Conservation (phyloP, 2,797 vertebrate species). For the Taeniopygia guttata region DNA sequence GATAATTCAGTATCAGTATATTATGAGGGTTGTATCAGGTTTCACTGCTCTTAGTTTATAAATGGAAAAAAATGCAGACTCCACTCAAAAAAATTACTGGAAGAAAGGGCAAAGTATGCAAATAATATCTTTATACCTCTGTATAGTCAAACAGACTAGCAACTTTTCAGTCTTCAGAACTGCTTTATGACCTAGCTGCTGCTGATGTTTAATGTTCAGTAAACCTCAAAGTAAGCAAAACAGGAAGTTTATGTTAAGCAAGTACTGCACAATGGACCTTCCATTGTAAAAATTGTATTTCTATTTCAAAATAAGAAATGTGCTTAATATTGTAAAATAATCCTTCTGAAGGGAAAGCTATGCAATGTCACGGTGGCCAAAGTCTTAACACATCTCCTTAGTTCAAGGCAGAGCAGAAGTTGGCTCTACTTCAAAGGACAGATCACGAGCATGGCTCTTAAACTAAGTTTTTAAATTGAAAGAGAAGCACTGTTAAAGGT, state of each 20-base stretch:
- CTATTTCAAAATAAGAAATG: not conserved
- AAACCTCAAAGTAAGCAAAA: not conserved
- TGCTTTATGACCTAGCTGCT: not conserved
- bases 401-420: not conserved
- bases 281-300: not conserved
- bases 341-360: not conserved
- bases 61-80: conserved; percentile 32
- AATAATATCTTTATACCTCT: not conserved
- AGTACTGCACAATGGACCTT: not conserved
- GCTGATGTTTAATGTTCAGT: not conserved
- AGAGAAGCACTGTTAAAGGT: not conserved
- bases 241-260: not conserved
- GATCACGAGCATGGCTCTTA: not conserved
- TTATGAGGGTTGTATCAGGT: conserved; percentile 9
- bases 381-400: not conserved
- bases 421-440: not conserved
- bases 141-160: not conserved
- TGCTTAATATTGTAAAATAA: not conserved
- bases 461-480: not conserved
- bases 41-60: conserved; percentile 57
- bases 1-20: conserved; percentile 55
- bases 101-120: not conserved
- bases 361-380: fast-evolving
- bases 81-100: not conserved
- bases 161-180: not conserved